These are phyloP conservation scores for Ailurus styani DNA, from an alignment of 2,113 vertebrate genomes.

Conservation along the genomic window DNA sequence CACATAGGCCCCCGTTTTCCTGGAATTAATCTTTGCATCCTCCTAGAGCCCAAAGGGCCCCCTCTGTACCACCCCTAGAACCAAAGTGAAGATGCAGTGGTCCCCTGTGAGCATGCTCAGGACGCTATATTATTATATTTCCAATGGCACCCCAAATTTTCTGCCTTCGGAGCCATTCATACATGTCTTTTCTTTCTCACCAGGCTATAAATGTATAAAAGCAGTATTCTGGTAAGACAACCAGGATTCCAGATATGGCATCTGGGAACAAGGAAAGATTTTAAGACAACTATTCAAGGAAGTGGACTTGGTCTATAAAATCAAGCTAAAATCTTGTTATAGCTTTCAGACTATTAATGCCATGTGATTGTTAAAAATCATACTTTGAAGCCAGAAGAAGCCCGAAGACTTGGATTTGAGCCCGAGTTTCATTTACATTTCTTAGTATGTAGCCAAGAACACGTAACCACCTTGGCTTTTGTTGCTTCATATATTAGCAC, in stretches of 20 bases:
- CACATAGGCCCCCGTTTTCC: not conserved
- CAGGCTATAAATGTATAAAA: not conserved
- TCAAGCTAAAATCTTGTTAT: not conserved
- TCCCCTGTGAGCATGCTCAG: not conserved
- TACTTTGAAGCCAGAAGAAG: not conserved
- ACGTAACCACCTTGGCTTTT: not conserved
- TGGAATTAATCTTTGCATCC: not conserved
- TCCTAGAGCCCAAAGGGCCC: not conserved
- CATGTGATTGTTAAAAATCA: not conserved
- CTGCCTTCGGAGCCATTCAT: not conserved
- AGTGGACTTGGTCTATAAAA: not conserved
- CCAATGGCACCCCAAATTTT: not conserved
- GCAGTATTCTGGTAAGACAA: not conserved
- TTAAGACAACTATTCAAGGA: not conserved
- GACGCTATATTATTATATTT: not conserved
- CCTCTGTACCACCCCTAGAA: not conserved
- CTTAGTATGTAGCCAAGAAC: not conserved
- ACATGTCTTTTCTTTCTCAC: not conserved
- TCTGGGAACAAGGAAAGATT: not conserved
- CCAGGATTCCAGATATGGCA: not conserved
- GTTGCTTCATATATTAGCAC: not conserved
- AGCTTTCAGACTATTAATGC: not conserved
- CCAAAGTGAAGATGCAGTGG: not conserved
- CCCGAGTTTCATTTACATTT: not conserved
- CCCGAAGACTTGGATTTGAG: not conserved